These are phyloP conservation scores for Drosophila mayri DNA, from an alignment of 1,140 invertebrate species.

Conservation along the genomic window DNA sequence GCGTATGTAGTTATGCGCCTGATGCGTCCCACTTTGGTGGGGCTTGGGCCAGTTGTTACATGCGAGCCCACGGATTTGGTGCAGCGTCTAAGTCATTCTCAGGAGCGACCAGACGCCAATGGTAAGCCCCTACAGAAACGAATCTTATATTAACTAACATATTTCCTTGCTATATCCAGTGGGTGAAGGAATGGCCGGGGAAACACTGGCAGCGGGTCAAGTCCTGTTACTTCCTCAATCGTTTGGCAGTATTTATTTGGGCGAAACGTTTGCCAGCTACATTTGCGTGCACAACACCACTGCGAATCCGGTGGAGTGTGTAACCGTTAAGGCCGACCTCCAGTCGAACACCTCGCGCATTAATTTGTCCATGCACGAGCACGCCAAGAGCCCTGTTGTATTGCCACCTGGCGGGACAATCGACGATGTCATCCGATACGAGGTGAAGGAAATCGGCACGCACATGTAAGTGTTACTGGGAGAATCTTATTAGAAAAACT, in stretches of 20 bases:
- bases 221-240: conserved; percentile 97
- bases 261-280: conserved; percentile 99
- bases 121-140: background rate
- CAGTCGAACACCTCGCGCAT: conserved; percentile 96
- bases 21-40: conserved; percentile 65
- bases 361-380: conserved; percentile 88
- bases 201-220: conserved; percentile 93
- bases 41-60: conserved; percentile 60
- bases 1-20: conserved; percentile 63
- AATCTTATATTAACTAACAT: too few species aligned
- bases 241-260: conserved; percentile 94
- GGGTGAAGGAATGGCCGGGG: conserved; percentile 74
- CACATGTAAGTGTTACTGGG: conserved; percentile 91
- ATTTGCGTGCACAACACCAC: conserved; percentile 99
- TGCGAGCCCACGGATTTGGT: conserved; percentile 59
- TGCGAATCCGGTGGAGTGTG: conserved; percentile 91
- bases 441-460: conserved; percentile 98
- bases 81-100: conserved; percentile 38
- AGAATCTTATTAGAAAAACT: background rate
- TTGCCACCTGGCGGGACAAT: conserved; percentile 94
- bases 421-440: conserved; percentile 98
- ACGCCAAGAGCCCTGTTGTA: conserved; percentile 87
- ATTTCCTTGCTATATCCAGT: background rate
- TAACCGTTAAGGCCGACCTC: conserved; percentile 95
- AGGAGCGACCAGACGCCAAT: conserved; percentile 17